Percentiles rank a stretch among this genome's conserved stretches.
phyloP scores from a whole-genome alignment of 1,140 invertebrate genomes.

The Neodiprion fabricii region DNA sequence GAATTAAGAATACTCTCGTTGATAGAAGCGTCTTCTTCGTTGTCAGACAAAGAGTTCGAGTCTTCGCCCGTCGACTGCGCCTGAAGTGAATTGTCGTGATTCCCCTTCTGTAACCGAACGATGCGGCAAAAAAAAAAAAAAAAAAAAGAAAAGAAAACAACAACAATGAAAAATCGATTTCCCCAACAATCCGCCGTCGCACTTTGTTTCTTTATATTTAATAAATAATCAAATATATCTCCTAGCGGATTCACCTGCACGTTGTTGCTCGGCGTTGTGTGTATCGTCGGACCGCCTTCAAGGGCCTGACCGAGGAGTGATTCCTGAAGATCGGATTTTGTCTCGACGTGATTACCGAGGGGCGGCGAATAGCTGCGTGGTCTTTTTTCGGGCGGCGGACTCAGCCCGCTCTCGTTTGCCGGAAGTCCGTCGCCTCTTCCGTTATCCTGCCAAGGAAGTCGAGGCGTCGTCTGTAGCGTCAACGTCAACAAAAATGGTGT shows the following conservation, averaged over 20 bases:
- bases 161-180: too few species aligned
- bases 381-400: constrained; percentile 65
- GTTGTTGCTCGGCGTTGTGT: constrained; percentile 56
- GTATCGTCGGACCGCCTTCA: constrained; percentile 68
- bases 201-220: not conserved
- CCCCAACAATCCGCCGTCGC: too few species aligned
- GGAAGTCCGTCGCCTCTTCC: constrained; percentile 49
- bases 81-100: constrained; percentile 62
- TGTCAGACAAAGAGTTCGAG: constrained; percentile 69
- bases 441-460: constrained; percentile 63
- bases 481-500: not conserved
- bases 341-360: constrained; percentile 57
- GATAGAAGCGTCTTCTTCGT: constrained; percentile 70
- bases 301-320: constrained; percentile 77
- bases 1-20: constrained; percentile 70
- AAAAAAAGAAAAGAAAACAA: not conserved
- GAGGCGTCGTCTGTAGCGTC: constrained; percentile 50
- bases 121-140: constrained; percentile 21
- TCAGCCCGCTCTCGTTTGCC: constrained; percentile 53
- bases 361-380: constrained; percentile 64
- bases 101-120: constrained; percentile 48
- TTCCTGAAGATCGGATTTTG: constrained; percentile 68
- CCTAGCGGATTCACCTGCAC: constrained; percentile 43
- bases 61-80: constrained; percentile 81
- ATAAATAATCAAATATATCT: not conserved